Percentiles rank a stretch among this genome's conserved stretches.
These are phyloP conservation scores for Campylorhamphus procurvoides DNA, from an alignment of 2,113 vertebrate species.

Conservation along the genomic window DNA sequence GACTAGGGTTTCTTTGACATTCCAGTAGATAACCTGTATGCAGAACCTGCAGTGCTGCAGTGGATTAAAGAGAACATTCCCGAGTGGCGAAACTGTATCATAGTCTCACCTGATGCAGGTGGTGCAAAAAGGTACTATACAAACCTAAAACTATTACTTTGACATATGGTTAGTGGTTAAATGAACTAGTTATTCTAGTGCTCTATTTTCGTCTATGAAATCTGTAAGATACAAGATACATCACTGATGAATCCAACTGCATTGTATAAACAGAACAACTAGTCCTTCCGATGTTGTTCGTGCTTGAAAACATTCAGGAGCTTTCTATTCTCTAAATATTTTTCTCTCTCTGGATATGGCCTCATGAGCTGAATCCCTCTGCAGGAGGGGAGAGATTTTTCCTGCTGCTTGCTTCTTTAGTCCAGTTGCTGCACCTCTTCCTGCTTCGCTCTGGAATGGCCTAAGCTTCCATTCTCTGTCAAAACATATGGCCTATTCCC, in stretches of 20 bases:
- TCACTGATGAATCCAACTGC: not conserved
- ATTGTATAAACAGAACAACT: not conserved
- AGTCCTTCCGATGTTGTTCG: not conserved
- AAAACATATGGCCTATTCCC: not conserved
- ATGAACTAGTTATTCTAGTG: not conserved
- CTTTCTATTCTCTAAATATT: conserved; percentile 27
- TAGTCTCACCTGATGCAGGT: conserved; percentile 94
- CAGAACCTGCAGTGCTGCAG: conserved; percentile 92
- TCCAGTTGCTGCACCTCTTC: conserved; percentile 40
- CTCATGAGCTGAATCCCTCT: conserved; percentile 38
- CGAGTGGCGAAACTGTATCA: conserved; percentile 91
- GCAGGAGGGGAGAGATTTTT: conserved; percentile 18
- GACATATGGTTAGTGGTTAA: not conserved
- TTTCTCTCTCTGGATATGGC: conserved; percentile 19
- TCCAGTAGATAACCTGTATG: conserved; percentile 94
- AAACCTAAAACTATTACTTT: not conserved
- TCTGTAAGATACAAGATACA: not conserved
- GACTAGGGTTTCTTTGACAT: conserved; percentile 94
- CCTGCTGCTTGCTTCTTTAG: conserved; percentile 53
- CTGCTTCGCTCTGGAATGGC: conserved; percentile 51
- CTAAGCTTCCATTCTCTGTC: conserved; percentile 39
- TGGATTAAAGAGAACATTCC: conserved; percentile 93
- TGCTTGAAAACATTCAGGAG: not conserved
- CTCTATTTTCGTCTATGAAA: not conserved
- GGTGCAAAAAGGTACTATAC: conserved; percentile 90